Evolutionary conservation across 1,140 invertebrate genomes (phyloP).

Genomic region (Zaprionus lachaisei): DNA sequence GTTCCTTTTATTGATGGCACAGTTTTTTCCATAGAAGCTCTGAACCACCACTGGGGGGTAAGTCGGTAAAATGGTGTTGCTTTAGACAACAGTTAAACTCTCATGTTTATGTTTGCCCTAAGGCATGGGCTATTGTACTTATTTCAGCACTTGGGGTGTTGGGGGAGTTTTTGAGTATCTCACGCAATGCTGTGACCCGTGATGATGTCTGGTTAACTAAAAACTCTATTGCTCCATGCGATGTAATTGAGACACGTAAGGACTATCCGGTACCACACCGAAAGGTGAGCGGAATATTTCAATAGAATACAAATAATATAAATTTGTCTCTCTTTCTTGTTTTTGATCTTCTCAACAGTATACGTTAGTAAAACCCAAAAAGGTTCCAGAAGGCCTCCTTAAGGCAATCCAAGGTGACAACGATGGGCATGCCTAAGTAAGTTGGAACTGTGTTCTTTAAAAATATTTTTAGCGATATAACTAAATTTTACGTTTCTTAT

Average conservation of each 20-base stretch:
- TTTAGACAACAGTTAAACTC: background rate
- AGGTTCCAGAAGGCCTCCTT: background rate
- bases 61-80: background rate
- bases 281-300: background rate
- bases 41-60: conserved; percentile 31
- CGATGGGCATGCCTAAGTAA: background rate
- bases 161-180: background rate
- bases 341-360: background rate
- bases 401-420: background rate
- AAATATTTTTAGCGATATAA: background rate
- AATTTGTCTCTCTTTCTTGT: background rate
- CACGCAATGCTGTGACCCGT: conserved; percentile 3
- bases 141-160: background rate
- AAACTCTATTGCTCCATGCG: background rate
- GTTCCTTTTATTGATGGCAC: conserved; percentile 19
- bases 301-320: background rate
- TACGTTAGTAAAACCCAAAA: background rate
- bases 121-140: conserved; percentile 17
- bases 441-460: background rate
- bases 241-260: conserved; percentile 12
- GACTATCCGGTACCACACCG: background rate
- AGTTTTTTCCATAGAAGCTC: conserved; percentile 1
- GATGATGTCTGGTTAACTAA: conserved; percentile 27
- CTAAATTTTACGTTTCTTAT: conserved; percentile 1
- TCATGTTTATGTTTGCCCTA: background rate